Percentiles rank a stretch among this genome's conserved stretches.
Conservation (phyloP, 2,113 vertebrate genomes). For the Motacilla alba region DNA sequence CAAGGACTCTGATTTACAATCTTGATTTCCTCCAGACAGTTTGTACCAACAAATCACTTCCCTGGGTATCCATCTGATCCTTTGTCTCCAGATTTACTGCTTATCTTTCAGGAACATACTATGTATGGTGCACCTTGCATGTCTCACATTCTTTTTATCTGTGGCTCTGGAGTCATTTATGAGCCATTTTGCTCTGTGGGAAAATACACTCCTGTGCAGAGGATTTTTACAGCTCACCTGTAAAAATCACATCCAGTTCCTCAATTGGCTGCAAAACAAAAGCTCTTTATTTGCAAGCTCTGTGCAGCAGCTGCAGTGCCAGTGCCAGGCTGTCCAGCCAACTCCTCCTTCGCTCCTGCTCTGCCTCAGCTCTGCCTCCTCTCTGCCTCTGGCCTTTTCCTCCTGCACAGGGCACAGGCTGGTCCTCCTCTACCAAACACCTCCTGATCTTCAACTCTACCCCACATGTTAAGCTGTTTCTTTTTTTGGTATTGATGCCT, state of each 20-base stretch:
- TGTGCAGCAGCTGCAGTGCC: neutral
- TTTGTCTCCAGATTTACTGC: neutral
- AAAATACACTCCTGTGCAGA: neutral
- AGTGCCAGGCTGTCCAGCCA: neutral
- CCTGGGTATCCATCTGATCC: neutral
- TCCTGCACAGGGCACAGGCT: neutral
- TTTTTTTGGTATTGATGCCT: neutral
- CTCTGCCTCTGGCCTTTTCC: neutral
- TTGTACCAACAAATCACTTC: neutral
- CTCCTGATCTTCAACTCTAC: neutral
- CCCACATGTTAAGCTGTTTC: rapidly evolving
- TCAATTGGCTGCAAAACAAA: neutral
- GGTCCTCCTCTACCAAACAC: neutral
- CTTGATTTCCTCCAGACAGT: neutral
- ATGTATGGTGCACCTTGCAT: rapidly evolving
- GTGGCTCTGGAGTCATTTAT: neutral
- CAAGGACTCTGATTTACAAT: neutral
- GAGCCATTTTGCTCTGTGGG: neutral
- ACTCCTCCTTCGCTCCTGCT: neutral
- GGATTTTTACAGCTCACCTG: neutral
- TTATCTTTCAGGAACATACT: neutral
- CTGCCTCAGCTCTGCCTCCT: neutral
- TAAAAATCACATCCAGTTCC: neutral
- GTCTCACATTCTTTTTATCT: neutral
- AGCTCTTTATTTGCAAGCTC: neutral